These are phyloP conservation scores for Drosophila kanekoi DNA, from an alignment of 2,888 invertebrate species.

Conservation along the genomic window DNA sequence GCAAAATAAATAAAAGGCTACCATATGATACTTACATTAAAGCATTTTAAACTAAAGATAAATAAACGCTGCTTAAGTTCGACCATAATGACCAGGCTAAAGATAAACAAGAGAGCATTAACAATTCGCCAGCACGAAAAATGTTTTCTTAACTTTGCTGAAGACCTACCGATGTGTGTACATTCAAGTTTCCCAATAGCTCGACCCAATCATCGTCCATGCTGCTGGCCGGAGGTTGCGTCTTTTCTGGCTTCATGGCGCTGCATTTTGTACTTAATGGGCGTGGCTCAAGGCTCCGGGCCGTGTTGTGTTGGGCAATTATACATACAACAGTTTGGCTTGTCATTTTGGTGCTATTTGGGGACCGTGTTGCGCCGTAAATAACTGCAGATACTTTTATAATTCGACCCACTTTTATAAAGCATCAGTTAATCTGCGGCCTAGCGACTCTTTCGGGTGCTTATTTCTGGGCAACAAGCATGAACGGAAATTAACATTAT, in stretches of 20 bases:
- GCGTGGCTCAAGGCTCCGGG: constrained; percentile 16
- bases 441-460: constrained; percentile 46
- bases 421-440: constrained; percentile 46
- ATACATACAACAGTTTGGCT: constrained; percentile 46
- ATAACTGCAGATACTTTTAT: constrained; percentile 53
- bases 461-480: constrained; percentile 52
- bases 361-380: constrained; percentile 63
- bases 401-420: constrained; percentile 34
- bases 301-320: constrained; percentile 46
- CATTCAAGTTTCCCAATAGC: constrained; percentile 16
- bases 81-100: not conserved
- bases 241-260: constrained; percentile 54
- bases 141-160: constrained; percentile 43
- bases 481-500: constrained; percentile 63
- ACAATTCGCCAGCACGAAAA: constrained; percentile 13
- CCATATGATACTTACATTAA: not conserved
- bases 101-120: constrained; percentile 14
- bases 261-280: constrained; percentile 67
- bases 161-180: constrained; percentile 34
- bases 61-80: too few species aligned
- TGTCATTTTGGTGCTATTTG: constrained; percentile 53
- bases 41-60: not conserved
- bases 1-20: not conserved
- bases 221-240: constrained; percentile 34
- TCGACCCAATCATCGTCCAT: constrained; percentile 24